Conservation (phyloP, 1,140 invertebrate genomes). For the Muscidifurax raptorellus region DNA sequence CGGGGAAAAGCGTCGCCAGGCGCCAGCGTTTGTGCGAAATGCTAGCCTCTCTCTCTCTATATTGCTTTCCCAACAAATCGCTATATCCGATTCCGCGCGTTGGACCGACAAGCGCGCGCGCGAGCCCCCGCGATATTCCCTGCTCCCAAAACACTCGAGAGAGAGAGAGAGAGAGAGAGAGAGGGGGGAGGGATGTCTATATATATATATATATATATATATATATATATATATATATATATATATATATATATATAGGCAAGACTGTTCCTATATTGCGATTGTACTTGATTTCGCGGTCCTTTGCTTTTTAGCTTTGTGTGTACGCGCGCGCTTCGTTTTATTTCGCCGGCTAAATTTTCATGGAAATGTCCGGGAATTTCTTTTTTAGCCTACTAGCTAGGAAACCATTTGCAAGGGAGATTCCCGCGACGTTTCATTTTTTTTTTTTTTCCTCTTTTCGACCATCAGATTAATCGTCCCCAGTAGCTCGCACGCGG, state of each 20-base stretch:
- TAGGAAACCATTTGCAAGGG: conserved; percentile 20
- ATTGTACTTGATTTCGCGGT: conserved; percentile 37
- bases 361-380: conserved; percentile 33
- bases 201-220: background rate
- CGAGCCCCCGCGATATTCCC: background rate
- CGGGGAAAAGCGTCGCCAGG: conserved; percentile 65
- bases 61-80: conserved; percentile 76
- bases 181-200: too few species aligned
- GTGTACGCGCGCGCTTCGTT: background rate
- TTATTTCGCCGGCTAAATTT: conserved; percentile 52
- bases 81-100: conserved; percentile 69
- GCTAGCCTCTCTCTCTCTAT: conserved; percentile 60
- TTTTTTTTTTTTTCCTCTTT: background rate
- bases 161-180: background rate
- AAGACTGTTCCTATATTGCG: conserved; percentile 24
- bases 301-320: conserved; percentile 27
- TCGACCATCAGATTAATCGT: background rate
- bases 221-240: background rate
- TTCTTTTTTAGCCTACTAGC: background rate
- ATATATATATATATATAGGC: background rate
- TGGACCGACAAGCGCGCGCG: conserved; percentile 13
- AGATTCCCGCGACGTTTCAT: background rate
- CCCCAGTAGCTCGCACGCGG: background rate
- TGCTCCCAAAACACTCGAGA: background rate
- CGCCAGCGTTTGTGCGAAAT: conserved; percentile 20